A percentile compares a stretch with the other conserved stretches of the same genome.
These are phyloP conservation scores for Rhynchonycteris naso DNA, from an alignment of 2,797 vertebrate genomes.

Conservation along the genomic window DNA sequence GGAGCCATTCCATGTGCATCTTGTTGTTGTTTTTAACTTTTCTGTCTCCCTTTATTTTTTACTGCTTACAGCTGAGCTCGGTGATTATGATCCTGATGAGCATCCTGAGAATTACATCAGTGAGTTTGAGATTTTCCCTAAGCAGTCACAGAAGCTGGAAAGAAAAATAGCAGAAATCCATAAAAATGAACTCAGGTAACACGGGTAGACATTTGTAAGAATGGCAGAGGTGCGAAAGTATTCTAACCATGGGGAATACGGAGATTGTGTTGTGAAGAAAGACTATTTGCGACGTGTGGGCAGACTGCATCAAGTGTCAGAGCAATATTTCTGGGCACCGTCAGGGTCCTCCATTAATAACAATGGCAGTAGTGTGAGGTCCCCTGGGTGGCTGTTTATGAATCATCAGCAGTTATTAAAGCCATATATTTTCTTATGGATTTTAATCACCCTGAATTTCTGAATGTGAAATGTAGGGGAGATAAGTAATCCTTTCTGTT, in stretches of 20 bases:
- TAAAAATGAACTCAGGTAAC: conserved; percentile 96
- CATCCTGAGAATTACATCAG: conserved; percentile 96
- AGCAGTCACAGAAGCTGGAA: conserved; percentile 97
- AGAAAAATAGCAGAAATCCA: conserved; percentile 97
- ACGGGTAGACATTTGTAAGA: conserved; percentile 35
- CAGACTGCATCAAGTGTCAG: background rate
- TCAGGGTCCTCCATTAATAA: background rate
- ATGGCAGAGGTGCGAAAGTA: background rate
- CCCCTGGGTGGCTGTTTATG: background rate
- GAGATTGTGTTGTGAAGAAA: background rate
- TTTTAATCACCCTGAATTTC: background rate
- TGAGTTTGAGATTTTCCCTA: conserved; percentile 97
- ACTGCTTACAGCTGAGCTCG: conserved; percentile 92
- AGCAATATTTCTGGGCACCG: background rate
- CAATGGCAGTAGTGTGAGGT: background rate
- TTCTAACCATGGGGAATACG: background rate
- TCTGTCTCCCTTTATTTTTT: conserved; percentile 40
- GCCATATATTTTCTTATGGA: background rate
- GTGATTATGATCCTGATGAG: conserved; percentile 96
- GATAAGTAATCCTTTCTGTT: background rate
- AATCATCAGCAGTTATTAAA: background rate
- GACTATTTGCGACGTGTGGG: background rate
- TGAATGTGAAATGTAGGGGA: conserved; percentile 1
- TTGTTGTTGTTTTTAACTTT: background rate
- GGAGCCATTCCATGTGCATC: background rate